phyloP scores from a whole-genome alignment of 2,797 vertebrate genomes.

The Varecia variegata region DNA sequence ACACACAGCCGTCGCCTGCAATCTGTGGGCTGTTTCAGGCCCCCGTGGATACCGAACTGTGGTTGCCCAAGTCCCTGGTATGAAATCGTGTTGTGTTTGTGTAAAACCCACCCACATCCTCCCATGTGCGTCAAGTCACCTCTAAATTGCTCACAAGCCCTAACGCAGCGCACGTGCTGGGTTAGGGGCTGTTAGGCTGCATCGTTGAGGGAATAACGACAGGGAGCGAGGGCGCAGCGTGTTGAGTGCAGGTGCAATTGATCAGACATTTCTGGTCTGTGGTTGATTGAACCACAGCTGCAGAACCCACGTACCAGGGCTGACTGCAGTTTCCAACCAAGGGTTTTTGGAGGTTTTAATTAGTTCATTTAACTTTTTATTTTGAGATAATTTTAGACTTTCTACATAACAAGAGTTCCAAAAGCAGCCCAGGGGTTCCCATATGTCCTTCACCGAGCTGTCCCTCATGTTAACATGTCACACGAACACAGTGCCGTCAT shows the following conservation, averaged over 20 bases:
- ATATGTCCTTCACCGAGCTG: fast-evolving
- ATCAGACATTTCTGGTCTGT: background rate
- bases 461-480: too few species aligned
- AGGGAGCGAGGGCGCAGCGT: background rate
- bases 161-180: fast-evolving
- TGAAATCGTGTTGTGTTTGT: background rate
- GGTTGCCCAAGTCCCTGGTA: background rate
- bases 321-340: background rate
- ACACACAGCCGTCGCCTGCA: too few species aligned
- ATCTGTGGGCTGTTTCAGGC: background rate
- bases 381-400: background rate
- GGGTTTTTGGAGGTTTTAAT: background rate
- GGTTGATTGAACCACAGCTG: background rate
- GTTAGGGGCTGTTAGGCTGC: fast-evolving
- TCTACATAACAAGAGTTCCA: background rate
- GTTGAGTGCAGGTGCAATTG: background rate
- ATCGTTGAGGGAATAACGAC: background rate
- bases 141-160: background rate
- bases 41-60: background rate
- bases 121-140: background rate
- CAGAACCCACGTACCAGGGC: background rate
- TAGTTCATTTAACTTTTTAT: background rate
- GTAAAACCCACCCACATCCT: background rate
- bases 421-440: background rate
- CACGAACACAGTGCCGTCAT: fast-evolving